Evolutionary conservation across 2,797 vertebrate species (phyloP).

Genomic region (Somateria mollissima): DNA sequence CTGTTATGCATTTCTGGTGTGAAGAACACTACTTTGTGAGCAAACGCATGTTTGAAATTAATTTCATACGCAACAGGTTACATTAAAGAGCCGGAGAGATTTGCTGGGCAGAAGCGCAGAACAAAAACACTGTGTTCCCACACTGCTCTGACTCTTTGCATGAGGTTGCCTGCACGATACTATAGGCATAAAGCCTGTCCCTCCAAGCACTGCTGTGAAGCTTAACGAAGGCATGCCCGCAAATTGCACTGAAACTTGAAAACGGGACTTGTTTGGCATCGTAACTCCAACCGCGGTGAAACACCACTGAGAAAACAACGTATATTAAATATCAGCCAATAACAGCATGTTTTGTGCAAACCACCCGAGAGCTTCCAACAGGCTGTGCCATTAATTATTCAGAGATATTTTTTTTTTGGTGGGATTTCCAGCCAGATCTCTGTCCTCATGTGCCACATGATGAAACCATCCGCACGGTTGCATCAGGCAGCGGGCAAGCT

Average conservation of each 20-base stretch:
- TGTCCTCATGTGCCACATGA: background rate
- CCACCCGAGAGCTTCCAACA: background rate
- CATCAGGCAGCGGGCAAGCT: background rate
- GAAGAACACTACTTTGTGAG: constrained; percentile 43
- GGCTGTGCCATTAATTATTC: background rate
- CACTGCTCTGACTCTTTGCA: background rate
- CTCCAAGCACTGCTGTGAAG: background rate
- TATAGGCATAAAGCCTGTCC: background rate
- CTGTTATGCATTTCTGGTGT: constrained; percentile 43
- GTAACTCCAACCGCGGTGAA: background rate
- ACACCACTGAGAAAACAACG: background rate
- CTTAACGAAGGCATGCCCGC: background rate
- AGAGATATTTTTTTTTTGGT: background rate
- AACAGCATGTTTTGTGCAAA: background rate
- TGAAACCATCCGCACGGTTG: background rate
- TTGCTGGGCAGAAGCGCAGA: background rate
- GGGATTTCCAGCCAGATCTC: background rate
- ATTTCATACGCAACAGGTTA: constrained; percentile 49
- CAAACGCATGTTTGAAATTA: constrained; percentile 49
- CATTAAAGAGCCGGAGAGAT: constrained; percentile 4
- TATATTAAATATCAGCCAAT: background rate
- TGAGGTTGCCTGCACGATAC: background rate
- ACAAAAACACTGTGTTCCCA: constrained; percentile 3
- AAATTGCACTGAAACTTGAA: background rate
- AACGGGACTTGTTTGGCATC: background rate